Conservation (phyloP, 2,113 vertebrate genomes). For the Apus apus region DNA sequence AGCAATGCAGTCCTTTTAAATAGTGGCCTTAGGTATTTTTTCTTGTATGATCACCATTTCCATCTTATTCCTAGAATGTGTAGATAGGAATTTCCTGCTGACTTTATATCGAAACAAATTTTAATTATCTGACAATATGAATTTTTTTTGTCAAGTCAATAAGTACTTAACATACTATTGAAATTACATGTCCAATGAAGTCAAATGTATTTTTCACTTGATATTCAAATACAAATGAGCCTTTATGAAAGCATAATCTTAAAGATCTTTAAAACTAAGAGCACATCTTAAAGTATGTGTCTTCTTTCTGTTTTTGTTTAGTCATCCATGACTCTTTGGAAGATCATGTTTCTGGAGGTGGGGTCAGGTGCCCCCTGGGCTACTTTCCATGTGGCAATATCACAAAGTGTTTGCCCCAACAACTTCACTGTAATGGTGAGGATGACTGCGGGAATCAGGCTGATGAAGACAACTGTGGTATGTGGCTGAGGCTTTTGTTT, state of each 20-base stretch:
- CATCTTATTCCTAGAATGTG: background rate
- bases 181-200: background rate
- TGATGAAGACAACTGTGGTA: constrained; percentile 94
- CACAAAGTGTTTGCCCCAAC: constrained; percentile 89
- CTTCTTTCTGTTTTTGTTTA: constrained; percentile 36
- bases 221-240: background rate
- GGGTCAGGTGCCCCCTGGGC: constrained; percentile 82
- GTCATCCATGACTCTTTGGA: constrained; percentile 71
- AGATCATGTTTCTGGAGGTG: constrained; percentile 65
- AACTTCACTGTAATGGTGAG: constrained; percentile 91
- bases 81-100: background rate
- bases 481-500: constrained; percentile 26
- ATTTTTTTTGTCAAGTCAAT: background rate
- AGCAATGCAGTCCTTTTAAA: background rate
- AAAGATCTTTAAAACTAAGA: background rate
- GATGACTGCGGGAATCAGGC: constrained; percentile 93
- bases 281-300: background rate
- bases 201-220: background rate
- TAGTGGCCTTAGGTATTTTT: background rate
- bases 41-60: background rate
- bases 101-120: background rate
- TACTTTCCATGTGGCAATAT: constrained; percentile 94
- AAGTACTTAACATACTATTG: background rate
- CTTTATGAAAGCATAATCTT: background rate
- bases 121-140: background rate